Percentiles rank a stretch among this genome's conserved stretches.
phyloP scores from a whole-genome alignment of 2,113 vertebrate genomes.

The Bucco capensis region DNA sequence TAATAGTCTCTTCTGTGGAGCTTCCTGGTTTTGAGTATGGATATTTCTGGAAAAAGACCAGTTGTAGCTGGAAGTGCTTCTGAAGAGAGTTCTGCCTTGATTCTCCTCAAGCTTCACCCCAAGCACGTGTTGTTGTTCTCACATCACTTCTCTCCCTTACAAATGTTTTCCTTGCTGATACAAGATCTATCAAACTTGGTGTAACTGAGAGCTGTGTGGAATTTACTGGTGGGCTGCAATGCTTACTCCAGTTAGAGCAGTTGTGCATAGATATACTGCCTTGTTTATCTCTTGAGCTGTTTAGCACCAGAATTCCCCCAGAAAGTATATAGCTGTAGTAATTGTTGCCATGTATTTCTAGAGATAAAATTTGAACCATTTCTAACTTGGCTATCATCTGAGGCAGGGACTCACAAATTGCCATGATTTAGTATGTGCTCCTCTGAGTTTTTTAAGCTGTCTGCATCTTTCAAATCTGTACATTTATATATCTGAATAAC shows the following conservation, averaged over 20 bases:
- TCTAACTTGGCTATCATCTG: slow-evolving; percentile 1
- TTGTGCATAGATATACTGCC: slow-evolving; percentile 30
- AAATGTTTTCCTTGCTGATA: background rate
- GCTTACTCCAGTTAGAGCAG: slow-evolving; percentile 15
- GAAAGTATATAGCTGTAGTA: slow-evolving; percentile 15
- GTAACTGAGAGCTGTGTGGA: background rate
- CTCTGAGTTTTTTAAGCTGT: slow-evolving; percentile 2
- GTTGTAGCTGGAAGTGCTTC: background rate
- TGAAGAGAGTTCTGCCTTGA: background rate
- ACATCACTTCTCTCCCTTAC: background rate
- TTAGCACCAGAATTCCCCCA: background rate
- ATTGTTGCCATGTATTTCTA: slow-evolving; percentile 12
- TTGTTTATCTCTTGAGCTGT: slow-evolving; percentile 27
- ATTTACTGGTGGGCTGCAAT: slow-evolving; percentile 10
- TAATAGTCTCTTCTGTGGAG: background rate
- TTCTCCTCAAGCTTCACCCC: background rate
- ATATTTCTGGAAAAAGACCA: background rate
- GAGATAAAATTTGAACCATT: slow-evolving; percentile 12
- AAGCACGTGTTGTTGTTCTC: background rate
- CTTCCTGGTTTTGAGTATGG: background rate
- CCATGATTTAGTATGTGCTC: background rate
- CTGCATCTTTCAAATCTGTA: background rate
- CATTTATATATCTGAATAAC: background rate
- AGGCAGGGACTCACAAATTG: slow-evolving; percentile 29
- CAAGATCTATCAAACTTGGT: background rate